Base-by-base conservation (phyloP, 2,797 vertebrate species). In the Sebastolobus altivelis region DNA sequence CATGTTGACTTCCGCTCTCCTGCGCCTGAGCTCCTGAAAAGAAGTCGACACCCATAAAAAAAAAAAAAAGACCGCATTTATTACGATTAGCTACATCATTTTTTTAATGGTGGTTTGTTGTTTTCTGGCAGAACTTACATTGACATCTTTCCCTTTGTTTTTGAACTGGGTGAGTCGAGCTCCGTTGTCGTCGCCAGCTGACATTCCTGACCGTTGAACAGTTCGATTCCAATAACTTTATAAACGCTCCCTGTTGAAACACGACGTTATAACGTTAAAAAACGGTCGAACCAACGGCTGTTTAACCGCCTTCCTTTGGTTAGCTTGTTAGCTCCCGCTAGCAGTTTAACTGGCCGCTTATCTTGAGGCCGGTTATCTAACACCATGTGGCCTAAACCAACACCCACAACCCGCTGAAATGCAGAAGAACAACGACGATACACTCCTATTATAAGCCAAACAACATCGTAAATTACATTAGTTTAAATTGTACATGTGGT, bases 91-190 rank as follows among this genome's bases (percentile, higher is more conserved):
- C 10, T 9, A 14, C 20, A 16, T 1, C 2, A 7, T n/a, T 6
- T 10, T 43, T 38, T 2, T 18, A 11, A 6, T 40, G 43, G 43
- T 46, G 43, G 14, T 10, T 16, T 1, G 18, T 4, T 22, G 25
- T 29, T 14, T 10, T 3, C 1, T 49, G 18, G 11, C 16, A 20
- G 9, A 46, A 56, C 97, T 96, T 87, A 99, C 98, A 2, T 87
- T 95, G 5, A 90, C 95, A 83, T 98, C 97, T 86, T 97, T 97
- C 3, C 97, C 97, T 92, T 98, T 99, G 93, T 99, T 98, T 94
- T 99, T 99, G 94, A 99, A 99, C 81, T 96, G 95, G 89, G 89
- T 96, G 79, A 97, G 85, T 27, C 97, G 97, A 88, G 89, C 94
- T 75, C 93, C 91, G 88, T 70, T 65, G 89, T 95, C 95, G 88